Conservation (phyloP, 2,113 vertebrate species). For the Periophthalmus modestus region DNA sequence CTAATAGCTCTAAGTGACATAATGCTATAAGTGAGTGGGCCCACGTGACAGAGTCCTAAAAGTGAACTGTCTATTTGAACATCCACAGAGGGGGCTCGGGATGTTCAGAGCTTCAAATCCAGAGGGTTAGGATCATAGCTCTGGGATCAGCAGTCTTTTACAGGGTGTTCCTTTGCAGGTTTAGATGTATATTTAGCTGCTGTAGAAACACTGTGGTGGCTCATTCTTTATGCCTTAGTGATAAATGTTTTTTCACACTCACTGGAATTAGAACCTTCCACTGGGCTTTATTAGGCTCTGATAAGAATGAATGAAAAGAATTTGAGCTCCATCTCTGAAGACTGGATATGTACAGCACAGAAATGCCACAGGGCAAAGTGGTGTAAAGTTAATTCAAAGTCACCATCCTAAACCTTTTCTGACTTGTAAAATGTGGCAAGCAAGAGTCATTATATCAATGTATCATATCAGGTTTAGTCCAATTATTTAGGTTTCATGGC, state of each 20-base stretch:
- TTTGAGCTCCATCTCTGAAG: conserved; percentile 27
- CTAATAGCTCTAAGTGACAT: no score
- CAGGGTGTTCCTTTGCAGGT: conserved; percentile 54
- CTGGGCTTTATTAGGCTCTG: conserved; percentile 35
- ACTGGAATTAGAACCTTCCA: conserved; percentile 21
- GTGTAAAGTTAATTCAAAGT: neutral
- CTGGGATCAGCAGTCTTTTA: conserved; percentile 63
- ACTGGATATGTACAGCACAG: neutral
- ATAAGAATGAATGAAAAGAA: conserved; percentile 40
- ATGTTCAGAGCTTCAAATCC: conserved; percentile 24
- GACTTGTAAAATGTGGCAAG: neutral
- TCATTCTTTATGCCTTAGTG: conserved; percentile 22
- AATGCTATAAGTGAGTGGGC: no score
- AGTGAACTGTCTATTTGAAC: conserved; percentile 37
- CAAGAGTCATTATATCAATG: no score
- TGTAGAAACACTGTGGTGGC: conserved; percentile 47
- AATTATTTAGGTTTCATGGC: no score
- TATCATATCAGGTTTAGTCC: no score
- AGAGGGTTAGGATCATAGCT: conserved; percentile 39
- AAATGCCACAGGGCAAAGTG: neutral
- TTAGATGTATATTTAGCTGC: conserved; percentile 73
- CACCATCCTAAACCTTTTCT: no score
- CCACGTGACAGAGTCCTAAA: no score
- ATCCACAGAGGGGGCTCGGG: conserved; percentile 16
- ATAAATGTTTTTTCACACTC: conserved; percentile 49